These are phyloP conservation scores for Heteromyza rotundicornis DNA, from an alignment of 2,888 invertebrate genomes.

Conservation along the genomic window DNA sequence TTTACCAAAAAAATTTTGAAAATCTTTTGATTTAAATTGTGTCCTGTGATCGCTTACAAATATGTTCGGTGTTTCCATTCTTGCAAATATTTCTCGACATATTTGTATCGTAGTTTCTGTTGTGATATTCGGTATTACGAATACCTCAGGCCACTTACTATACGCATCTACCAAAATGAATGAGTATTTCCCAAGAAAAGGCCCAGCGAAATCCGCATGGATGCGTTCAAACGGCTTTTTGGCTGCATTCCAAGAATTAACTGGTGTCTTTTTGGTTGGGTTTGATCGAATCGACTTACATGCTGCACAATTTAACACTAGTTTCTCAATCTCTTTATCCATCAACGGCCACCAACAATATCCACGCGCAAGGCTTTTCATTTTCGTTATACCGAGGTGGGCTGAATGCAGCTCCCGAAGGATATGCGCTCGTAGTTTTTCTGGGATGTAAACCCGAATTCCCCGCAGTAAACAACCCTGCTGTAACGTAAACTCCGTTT, in stretches of 20 bases:
- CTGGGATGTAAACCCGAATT: background rate
- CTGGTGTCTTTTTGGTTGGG: constrained; percentile 14
- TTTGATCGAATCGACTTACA: constrained; percentile 24
- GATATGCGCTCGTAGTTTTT: background rate
- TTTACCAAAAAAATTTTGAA: constrained; percentile 26
- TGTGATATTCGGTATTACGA: constrained; percentile 30
- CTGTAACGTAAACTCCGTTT: constrained; percentile 14
- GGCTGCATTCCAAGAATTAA: constrained; percentile 20
- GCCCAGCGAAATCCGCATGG: constrained; percentile 33
- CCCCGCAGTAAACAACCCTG: background rate
- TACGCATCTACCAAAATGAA: no score
- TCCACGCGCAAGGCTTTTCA: constrained; percentile 33
- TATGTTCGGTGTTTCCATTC: constrained; percentile 23
- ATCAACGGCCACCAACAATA: constrained; percentile 34
- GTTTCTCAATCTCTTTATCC: constrained; percentile 26
- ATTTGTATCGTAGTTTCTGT: constrained; percentile 27
- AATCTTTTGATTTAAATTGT: constrained; percentile 28
- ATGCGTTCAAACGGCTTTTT: constrained; percentile 33
- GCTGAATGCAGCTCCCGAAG: background rate
- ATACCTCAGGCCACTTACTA: constrained; percentile 39
- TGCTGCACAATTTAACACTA: constrained; percentile 26
- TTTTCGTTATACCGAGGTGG: constrained; percentile 11
- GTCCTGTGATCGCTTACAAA: constrained; percentile 27
- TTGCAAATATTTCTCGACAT: constrained; percentile 28
- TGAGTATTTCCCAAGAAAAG: constrained; percentile 26